Conservation (phyloP, 2,113 vertebrate species). For the Sebastes fasciatus region DNA sequence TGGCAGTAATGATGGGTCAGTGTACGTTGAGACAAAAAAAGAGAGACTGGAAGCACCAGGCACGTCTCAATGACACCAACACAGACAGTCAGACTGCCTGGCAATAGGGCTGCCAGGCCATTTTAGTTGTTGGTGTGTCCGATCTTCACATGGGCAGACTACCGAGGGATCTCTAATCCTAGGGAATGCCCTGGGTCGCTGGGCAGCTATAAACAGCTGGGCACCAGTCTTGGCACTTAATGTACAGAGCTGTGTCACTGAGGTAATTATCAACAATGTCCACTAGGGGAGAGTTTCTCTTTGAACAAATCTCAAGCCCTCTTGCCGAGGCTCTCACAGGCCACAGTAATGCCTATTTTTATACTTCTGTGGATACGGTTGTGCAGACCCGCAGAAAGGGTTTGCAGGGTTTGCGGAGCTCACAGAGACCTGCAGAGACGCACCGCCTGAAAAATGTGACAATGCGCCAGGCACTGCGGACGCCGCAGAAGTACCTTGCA, state of each 20-base stretch:
- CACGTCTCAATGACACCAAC: slow-evolving; percentile 81
- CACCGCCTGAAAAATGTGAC: too few relatives aligned
- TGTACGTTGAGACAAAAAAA: slow-evolving; percentile 67
- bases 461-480: too few relatives aligned
- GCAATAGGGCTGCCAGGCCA: slow-evolving; percentile 40
- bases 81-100: slow-evolving; percentile 63
- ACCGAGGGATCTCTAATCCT: slow-evolving; percentile 49
- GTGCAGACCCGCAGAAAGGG: too few relatives aligned
- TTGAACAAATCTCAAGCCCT: background rate
- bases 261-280: slow-evolving; percentile 48
- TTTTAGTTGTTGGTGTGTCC: slow-evolving; percentile 54
- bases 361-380: too few relatives aligned
- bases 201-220: slow-evolving; percentile 58
- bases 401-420: too few relatives aligned
- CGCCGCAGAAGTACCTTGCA: too few relatives aligned
- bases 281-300: slow-evolving; percentile 30
- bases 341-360: too few relatives aligned
- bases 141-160: slow-evolving; percentile 47
- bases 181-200: slow-evolving; percentile 51
- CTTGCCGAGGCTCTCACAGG: background rate
- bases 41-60: slow-evolving; percentile 58
- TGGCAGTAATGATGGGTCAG: slow-evolving; percentile 78
- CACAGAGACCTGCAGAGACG: too few relatives aligned
- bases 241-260: slow-evolving; percentile 43
- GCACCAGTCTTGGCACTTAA: slow-evolving; percentile 43